These are phyloP conservation scores for Fragum sueziense DNA, from an alignment of 2,888 invertebrate genomes.

Conservation along the genomic window DNA sequence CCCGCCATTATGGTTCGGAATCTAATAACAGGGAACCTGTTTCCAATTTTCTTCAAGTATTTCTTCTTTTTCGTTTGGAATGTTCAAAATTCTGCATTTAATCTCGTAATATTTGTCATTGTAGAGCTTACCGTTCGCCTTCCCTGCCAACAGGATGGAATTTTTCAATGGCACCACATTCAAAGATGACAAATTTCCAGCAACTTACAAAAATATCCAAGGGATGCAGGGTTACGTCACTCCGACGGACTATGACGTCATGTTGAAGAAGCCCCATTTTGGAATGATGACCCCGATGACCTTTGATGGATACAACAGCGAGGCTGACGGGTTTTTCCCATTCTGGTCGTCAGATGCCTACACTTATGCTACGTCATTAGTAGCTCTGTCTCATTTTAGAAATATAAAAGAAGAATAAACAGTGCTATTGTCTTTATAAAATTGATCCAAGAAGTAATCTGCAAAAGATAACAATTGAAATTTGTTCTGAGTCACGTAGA, in stretches of 20 bases:
- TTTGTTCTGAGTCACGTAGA: too few species aligned
- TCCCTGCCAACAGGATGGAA: slow-evolving; percentile 65
- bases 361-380: slow-evolving; percentile 62
- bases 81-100: too few species aligned
- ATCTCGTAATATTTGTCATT: too few species aligned
- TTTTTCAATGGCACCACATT: slow-evolving; percentile 63
- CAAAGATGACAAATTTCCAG: slow-evolving; percentile 43
- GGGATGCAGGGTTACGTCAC: slow-evolving; percentile 61
- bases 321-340: slow-evolving; percentile 59
- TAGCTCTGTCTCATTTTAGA: slow-evolving; percentile 61
- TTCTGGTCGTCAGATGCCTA: slow-evolving; percentile 70
- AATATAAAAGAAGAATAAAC: slow-evolving; percentile 33
- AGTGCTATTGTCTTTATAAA: too few species aligned
- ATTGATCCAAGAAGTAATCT: too few species aligned
- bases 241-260: slow-evolving; percentile 51
- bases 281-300: slow-evolving; percentile 61
- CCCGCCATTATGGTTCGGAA: too few species aligned
- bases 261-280: slow-evolving; percentile 63
- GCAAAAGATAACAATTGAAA: too few species aligned
- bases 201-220: slow-evolving; percentile 43
- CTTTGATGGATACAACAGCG: slow-evolving; percentile 67
- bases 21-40: too few species aligned
- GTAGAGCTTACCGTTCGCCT: slow-evolving; percentile 66
- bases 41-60: too few species aligned
- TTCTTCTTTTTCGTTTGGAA: too few species aligned